A percentile compares a stretch with the other conserved stretches of the same genome.
These are phyloP conservation scores for Cheilosia vulpina DNA, from an alignment of 2,888 invertebrate species.

Conservation along the genomic window DNA sequence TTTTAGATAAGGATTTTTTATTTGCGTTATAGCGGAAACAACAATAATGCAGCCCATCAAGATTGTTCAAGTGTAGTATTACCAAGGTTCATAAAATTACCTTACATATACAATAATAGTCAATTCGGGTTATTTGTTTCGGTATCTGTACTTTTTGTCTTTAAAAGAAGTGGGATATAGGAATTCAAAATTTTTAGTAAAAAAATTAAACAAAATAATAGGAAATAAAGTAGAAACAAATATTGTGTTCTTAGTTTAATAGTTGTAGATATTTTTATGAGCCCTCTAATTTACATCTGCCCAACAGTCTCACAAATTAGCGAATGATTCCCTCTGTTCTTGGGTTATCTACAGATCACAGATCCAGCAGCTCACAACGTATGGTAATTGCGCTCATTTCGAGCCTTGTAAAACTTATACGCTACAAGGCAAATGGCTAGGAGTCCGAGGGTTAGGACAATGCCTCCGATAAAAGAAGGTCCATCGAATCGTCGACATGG, in stretches of 20 bases:
- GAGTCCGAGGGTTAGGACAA: conserved; percentile 91
- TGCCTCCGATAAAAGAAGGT: conserved; percentile 93
- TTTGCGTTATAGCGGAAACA: neutral
- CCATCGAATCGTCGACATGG: conserved; percentile 87
- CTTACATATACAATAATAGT: neutral
- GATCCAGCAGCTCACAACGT: conserved; percentile 88
- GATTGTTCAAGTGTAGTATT: neutral
- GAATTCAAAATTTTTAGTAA: conserved; percentile 9
- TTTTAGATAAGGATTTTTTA: conserved; percentile 18
- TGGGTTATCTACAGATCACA: conserved; percentile 49
- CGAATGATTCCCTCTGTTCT: conserved; percentile 44
- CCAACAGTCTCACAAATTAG: conserved; percentile 63
- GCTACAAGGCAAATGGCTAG: conserved; percentile 92
- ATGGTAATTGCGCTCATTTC: conserved; percentile 93
- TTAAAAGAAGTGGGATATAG: neutral
- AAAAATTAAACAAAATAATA: conserved; percentile 22
- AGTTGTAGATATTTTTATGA: conserved; percentile 61
- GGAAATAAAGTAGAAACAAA: conserved; percentile 13
- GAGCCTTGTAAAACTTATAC: conserved; percentile 94
- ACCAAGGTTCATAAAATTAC: neutral
- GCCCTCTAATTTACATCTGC: conserved; percentile 59
- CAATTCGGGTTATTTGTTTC: neutral
- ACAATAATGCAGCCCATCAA: neutral
- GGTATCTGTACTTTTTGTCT: neutral
- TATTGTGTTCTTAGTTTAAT: conserved; percentile 38